Conservation (phyloP, 2,797 vertebrate genomes). For the Phoebastria nigripes region DNA sequence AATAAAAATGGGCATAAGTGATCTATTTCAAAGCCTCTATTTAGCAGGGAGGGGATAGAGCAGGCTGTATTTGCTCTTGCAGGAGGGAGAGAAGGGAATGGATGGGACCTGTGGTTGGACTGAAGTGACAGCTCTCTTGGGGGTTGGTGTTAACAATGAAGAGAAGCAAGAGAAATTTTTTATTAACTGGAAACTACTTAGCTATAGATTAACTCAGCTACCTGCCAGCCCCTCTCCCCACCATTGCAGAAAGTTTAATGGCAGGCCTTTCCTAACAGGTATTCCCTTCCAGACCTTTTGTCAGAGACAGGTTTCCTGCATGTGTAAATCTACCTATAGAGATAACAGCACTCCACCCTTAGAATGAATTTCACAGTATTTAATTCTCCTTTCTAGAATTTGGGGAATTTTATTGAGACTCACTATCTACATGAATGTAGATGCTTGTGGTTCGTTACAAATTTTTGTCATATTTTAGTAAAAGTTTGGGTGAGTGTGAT, state of each 20-base stretch:
- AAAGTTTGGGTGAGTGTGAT: not conserved
- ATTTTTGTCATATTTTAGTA: not conserved
- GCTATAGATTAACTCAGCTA: not conserved
- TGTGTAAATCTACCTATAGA: not conserved
- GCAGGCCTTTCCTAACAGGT: not conserved
- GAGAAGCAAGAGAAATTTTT: not conserved
- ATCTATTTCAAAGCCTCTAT: not conserved
- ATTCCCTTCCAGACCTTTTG: not conserved
- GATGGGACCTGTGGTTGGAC: not conserved
- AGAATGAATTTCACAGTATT: not conserved
- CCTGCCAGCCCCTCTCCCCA: not conserved
- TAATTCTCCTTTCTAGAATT: not conserved
- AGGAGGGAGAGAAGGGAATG: not conserved
- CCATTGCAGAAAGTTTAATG: not conserved
- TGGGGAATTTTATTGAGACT: not conserved
- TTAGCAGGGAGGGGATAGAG: not conserved
- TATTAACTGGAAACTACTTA: not conserved
- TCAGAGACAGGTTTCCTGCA: not conserved
- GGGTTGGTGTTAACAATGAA: not conserved
- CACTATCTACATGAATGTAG: not conserved
- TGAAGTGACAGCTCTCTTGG: not conserved
- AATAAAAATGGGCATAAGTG: not conserved
- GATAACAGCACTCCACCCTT: not conserved
- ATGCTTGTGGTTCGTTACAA: not conserved
- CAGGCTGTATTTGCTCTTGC: not conserved